Evolutionary conservation across 2,113 vertebrate genomes (phyloP).

Genomic region (Furnarius figulus): DNA sequence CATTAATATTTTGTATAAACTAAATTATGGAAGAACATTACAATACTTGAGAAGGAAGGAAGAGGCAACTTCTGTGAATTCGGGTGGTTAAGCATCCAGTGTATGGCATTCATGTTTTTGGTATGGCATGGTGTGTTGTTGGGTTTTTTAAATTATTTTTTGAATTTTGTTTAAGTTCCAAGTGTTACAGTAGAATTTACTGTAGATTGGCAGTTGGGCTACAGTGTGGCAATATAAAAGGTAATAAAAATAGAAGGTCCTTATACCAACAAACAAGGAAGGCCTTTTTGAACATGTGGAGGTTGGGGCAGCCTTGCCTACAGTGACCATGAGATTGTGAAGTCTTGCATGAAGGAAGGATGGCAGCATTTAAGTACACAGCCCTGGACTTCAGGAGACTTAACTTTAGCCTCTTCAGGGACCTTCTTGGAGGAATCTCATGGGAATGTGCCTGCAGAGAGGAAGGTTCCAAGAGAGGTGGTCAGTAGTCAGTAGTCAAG

Average conservation of each 20-base stretch:
- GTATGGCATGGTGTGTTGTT: not conserved
- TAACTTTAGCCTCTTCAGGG: not conserved
- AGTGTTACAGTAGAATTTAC: not conserved
- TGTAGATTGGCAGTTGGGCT: not conserved
- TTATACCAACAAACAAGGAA: not conserved
- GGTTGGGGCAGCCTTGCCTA: not conserved
- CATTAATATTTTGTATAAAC: not conserved
- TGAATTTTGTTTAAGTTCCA: not conserved
- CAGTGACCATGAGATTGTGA: too few species aligned
- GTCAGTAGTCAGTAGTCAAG: not conserved
- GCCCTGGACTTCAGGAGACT: not conserved
- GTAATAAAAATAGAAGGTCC: not conserved
- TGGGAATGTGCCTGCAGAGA: not conserved
- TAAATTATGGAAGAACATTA: not conserved
- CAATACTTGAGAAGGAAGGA: not conserved
- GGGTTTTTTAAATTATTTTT: accelerated
- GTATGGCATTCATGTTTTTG: not conserved
- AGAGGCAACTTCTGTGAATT: not conserved
- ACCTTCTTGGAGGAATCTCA: not conserved
- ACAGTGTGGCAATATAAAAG: not conserved
- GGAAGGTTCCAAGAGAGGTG: not conserved
- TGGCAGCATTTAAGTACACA: not conserved
- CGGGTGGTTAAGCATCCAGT: not conserved
- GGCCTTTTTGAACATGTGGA: not conserved
- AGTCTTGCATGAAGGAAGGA: not conserved